These are phyloP conservation scores for Cygnus buccinator DNA, from an alignment of 2,113 vertebrate genomes.

Conservation along the genomic window DNA sequence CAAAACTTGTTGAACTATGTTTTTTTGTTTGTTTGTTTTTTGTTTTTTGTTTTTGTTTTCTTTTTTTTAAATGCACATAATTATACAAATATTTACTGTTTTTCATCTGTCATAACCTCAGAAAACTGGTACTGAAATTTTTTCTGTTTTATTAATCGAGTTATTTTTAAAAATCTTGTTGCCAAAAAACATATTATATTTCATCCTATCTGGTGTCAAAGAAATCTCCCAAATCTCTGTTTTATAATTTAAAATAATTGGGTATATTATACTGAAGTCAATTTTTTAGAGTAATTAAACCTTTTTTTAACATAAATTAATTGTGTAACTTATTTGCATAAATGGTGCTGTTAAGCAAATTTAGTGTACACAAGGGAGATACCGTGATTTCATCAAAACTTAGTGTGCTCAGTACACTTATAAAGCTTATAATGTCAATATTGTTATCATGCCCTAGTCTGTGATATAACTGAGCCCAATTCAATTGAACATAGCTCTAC, in stretches of 20 bases:
- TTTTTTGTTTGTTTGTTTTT: background rate
- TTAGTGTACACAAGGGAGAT: slow-evolving; percentile 34
- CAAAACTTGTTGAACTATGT: background rate
- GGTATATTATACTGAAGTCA: background rate
- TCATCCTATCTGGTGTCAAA: background rate
- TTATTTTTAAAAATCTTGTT: background rate
- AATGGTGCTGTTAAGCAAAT: slow-evolving; percentile 60
- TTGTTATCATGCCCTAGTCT: slow-evolving; percentile 18
- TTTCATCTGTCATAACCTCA: background rate
- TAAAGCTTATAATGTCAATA: slow-evolving; percentile 31
- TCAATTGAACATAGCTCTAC: background rate
- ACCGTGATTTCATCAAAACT: slow-evolving; percentile 52
- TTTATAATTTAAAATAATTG: slow-evolving; percentile 62
- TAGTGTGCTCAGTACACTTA: slow-evolving; percentile 24
- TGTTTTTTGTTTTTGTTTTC: too few relatives aligned
- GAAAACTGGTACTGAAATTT: background rate
- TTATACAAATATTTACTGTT: background rate
- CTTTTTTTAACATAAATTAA: slow-evolving; percentile 69
- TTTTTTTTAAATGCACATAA: background rate
- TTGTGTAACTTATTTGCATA: slow-evolving; percentile 63
- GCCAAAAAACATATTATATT: background rate
- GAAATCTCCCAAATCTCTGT: slow-evolving; percentile 1
- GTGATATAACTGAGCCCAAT: background rate
- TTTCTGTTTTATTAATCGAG: background rate
- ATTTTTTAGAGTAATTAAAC: slow-evolving; percentile 63